Conservation (phyloP, 2,113 vertebrate genomes). For the Psephotus haematonotus region DNA sequence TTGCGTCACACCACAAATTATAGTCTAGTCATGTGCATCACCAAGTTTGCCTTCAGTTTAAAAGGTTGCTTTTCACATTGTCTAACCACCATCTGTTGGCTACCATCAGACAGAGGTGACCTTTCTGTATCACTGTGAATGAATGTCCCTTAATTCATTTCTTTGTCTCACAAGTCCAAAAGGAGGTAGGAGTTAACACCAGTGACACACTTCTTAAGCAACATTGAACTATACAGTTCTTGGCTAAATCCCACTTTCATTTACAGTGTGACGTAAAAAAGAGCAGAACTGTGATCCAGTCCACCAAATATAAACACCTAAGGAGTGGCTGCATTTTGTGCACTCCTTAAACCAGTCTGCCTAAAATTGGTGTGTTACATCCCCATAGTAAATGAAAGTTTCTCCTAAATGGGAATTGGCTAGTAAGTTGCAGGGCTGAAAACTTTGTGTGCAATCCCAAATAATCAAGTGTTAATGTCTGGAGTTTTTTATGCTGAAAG, state of each 20-base stretch:
- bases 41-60: not conserved
- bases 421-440: not conserved
- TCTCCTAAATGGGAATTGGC: not conserved
- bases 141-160: not conserved
- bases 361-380: not conserved
- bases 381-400: not conserved
- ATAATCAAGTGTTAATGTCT: not conserved
- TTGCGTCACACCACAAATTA: not conserved
- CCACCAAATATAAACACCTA: not conserved
- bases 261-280: not conserved
- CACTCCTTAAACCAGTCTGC: not conserved
- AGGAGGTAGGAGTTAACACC: not conserved
- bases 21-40: not conserved
- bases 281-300: not conserved
- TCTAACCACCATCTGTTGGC: not conserved
- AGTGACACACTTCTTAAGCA: not conserved
- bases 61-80: not conserved
- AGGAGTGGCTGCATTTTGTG: not conserved
- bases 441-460: not conserved
- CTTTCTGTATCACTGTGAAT: not conserved
- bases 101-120: not conserved
- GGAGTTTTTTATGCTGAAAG: not conserved
- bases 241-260: not conserved
- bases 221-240: not conserved
- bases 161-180: not conserved